Evolutionary conservation across 2,797 vertebrate species (phyloP).

Genomic region (Paratrypauchen microcephalus): DNA sequence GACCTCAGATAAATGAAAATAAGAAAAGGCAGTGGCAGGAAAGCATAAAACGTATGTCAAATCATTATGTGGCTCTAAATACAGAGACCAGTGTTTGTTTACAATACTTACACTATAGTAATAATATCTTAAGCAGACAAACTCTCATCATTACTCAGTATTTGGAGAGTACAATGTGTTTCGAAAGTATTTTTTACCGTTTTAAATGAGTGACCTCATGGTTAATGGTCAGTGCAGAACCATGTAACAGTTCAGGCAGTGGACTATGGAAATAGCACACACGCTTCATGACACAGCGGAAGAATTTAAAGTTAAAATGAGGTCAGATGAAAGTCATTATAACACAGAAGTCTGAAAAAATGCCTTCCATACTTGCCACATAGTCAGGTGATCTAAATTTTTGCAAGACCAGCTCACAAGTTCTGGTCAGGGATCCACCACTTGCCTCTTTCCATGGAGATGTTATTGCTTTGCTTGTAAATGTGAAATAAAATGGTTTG

Average conservation of each 20-base stretch:
- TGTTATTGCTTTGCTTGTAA: neutral
- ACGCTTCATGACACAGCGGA: conserved; percentile 37
- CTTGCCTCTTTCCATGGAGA: neutral
- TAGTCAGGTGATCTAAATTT: neutral
- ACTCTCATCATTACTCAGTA: too few relatives aligned
- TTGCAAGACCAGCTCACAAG: neutral
- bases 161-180: too few relatives aligned
- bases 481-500: neutral
- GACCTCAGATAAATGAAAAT: neutral
- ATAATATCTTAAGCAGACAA: neutral
- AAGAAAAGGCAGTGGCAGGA: neutral
- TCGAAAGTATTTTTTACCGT: neutral
- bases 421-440: too few relatives aligned
- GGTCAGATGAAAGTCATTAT: neutral
- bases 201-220: conserved; percentile 22
- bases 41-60: neutral
- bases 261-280: conserved; percentile 45
- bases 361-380: neutral
- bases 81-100: neutral
- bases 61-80: neutral
- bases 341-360: neutral
- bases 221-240: conserved; percentile 22
- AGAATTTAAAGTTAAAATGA: neutral
- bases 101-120: neutral
- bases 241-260: conserved; percentile 44